Conservation (phyloP, 2,797 vertebrate genomes). For the Nasua narica region DNA sequence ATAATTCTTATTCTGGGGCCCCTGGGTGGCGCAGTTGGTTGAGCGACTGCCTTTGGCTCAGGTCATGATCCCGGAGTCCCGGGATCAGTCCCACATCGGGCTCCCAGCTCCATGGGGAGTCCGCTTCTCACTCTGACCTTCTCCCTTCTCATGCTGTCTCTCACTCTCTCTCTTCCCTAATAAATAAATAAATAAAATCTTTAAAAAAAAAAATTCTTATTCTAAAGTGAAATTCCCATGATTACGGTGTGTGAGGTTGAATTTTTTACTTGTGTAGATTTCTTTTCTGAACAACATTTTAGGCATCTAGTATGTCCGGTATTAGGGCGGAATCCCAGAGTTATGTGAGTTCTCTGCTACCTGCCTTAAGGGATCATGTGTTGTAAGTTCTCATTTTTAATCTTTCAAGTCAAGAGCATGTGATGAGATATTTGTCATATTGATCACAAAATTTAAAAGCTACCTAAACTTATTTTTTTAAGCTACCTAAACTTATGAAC, state of each 20-base stretch:
- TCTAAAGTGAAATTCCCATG: neutral
- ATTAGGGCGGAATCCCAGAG: neutral
- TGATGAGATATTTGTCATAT: neutral
- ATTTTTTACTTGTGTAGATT: neutral
- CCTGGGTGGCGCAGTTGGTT: too few relatives aligned
- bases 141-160: too few relatives aligned
- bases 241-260: neutral
- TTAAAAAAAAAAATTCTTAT: neutral
- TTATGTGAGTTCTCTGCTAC: neutral
- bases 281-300: neutral
- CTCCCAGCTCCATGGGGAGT: too few relatives aligned
- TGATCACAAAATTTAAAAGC: neutral
- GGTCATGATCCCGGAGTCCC: too few relatives aligned
- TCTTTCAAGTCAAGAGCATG: neutral
- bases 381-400: neutral
- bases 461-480: too few relatives aligned
- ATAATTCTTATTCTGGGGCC: neutral
- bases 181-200: too few relatives aligned
- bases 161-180: too few relatives aligned
- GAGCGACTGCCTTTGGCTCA: too few relatives aligned
- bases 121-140: too few relatives aligned
- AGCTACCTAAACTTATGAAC: neutral
- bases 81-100: too few relatives aligned
- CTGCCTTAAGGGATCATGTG: neutral
- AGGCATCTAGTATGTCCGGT: neutral